Percentiles rank a stretch among this genome's conserved stretches.
Conservation (phyloP, 2,113 vertebrate genomes). For the Sebastes fasciatus region DNA sequence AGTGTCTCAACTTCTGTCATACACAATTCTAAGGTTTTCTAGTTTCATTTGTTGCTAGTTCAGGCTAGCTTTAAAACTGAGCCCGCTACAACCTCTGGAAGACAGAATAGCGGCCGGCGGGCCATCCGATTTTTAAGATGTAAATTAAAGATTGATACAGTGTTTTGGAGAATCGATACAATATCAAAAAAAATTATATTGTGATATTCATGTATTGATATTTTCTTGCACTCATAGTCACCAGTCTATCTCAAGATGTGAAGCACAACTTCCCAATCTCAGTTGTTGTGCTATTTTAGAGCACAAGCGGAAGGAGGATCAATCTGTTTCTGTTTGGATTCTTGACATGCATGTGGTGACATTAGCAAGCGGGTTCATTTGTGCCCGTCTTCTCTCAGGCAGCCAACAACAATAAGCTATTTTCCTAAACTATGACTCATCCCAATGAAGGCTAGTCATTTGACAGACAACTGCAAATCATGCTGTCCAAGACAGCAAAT, state of each 20-base stretch:
- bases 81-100: too few species aligned
- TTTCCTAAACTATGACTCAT: background rate
- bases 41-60: too few species aligned
- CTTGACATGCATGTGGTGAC: background rate
- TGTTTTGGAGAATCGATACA: too few species aligned
- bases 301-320: background rate
- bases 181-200: too few species aligned
- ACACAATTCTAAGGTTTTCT: too few species aligned
- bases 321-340: background rate
- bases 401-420: background rate
- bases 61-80: too few species aligned
- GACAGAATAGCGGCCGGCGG: too few species aligned
- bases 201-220: too few species aligned
- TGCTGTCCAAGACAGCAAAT: background rate
- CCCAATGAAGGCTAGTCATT: background rate
- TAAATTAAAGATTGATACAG: too few species aligned
- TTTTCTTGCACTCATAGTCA: background rate
- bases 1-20: too few species aligned
- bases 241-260: background rate
- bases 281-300: background rate
- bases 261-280: background rate
- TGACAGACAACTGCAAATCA: background rate
- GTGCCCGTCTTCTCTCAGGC: background rate
- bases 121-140: too few species aligned
- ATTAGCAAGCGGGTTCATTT: slow-evolving; percentile 6